Evolutionary conservation across 2,888 invertebrate species (phyloP).

Genomic region (Drosophila borborema): DNA sequence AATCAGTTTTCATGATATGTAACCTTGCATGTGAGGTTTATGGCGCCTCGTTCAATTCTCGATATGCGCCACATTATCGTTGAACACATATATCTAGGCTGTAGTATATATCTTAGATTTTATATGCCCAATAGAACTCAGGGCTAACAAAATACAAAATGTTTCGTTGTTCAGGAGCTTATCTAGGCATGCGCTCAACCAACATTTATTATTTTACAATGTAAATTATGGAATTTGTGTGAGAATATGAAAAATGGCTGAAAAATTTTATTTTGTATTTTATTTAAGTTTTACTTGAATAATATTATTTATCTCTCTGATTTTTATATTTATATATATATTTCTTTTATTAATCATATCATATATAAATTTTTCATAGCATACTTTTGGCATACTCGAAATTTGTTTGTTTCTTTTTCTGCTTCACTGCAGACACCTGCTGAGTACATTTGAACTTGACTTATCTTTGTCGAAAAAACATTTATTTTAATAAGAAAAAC

Average conservation of each 20-base stretch:
- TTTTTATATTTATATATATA: neutral
- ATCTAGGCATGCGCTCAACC: constrained; percentile 19
- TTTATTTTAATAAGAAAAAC: constrained; percentile 13
- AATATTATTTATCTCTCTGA: neutral
- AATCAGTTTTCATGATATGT: constrained; percentile 1
- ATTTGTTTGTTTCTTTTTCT: neutral
- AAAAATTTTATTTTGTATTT: neutral
- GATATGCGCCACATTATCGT: constrained; percentile 16
- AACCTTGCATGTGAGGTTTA: neutral
- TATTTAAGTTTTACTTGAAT: neutral
- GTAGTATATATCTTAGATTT: constrained; percentile 38
- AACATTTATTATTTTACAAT: constrained; percentile 6
- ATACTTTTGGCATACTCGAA: constrained; percentile 6
- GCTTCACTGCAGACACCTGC: neutral
- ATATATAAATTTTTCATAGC: neutral
- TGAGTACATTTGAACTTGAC: constrained; percentile 3
- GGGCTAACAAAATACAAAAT: constrained; percentile 7
- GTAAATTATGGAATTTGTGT: neutral
- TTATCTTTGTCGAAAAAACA: constrained; percentile 13
- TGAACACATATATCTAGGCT: constrained; percentile 18
- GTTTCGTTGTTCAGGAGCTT: constrained; percentile 16
- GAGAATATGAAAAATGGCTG: too few relatives aligned
- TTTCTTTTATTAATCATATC: neutral
- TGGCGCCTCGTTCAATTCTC: constrained; percentile 10
- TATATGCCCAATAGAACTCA: constrained; percentile 33